Conservation (phyloP, 2,888 invertebrate species). For the Galeruca laticollis region DNA sequence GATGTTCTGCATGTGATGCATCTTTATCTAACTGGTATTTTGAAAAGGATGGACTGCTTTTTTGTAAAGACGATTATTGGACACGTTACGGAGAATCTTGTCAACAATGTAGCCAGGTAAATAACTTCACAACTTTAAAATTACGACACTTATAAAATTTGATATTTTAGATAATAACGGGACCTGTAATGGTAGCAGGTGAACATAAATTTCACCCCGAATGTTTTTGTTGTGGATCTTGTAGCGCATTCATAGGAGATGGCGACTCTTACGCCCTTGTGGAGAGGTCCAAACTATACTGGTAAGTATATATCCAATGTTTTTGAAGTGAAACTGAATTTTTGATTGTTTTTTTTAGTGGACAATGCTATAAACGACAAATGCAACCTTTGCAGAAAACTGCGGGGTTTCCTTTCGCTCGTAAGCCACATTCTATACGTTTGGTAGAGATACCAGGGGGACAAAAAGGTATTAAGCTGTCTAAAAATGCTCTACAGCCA, state of each 20-base stretch:
- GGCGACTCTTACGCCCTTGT: slow-evolving; percentile 92
- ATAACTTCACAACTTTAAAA: slow-evolving; percentile 30
- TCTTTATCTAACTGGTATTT: slow-evolving; percentile 91
- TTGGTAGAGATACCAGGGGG: slow-evolving; percentile 83
- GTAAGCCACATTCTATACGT: slow-evolving; percentile 85
- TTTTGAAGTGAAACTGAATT: neutral
- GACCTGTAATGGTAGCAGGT: slow-evolving; percentile 95
- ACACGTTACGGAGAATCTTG: slow-evolving; percentile 89
- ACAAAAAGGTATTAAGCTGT: slow-evolving; percentile 74
- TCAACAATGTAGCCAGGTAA: slow-evolving; percentile 86
- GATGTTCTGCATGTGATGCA: slow-evolving; percentile 92
- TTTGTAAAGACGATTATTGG: slow-evolving; percentile 92
- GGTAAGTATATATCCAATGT: slow-evolving; percentile 69
- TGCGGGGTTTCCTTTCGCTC: slow-evolving; percentile 64
- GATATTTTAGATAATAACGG: slow-evolving; percentile 73
- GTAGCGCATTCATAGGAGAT: slow-evolving; percentile 88
- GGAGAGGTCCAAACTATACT: slow-evolving; percentile 90
- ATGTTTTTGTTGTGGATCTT: slow-evolving; percentile 90
- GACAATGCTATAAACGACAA: slow-evolving; percentile 80
- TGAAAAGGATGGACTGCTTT: slow-evolving; percentile 89
- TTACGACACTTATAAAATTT: neutral
- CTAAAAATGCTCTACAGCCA: slow-evolving; percentile 69
- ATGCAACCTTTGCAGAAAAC: slow-evolving; percentile 74
- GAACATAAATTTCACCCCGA: slow-evolving; percentile 96
- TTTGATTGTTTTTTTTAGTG: slow-evolving; percentile 68